Evolutionary conservation across 2,888 invertebrate species (phyloP).

Genomic region (Maniola hyperantus): DNA sequence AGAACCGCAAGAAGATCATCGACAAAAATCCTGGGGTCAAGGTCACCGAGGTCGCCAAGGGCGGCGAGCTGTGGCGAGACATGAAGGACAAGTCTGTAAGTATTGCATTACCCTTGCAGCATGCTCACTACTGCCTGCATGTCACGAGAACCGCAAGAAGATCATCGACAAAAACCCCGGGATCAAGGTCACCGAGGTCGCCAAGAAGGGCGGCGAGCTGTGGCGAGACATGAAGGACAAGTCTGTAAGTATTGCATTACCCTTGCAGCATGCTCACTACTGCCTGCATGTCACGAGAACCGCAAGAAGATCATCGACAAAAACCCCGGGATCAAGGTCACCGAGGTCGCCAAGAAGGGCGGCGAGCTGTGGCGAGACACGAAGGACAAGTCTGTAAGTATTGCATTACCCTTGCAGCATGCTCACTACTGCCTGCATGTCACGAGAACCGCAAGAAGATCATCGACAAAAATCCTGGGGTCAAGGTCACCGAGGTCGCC

Average conservation of each 20-base stretch:
- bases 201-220: conserved; percentile 96
- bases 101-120: conserved; percentile 28
- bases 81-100: conserved; percentile 91
- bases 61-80: conserved; percentile 96
- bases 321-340: conserved; percentile 95
- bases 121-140: conserved; percentile 97
- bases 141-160: conserved; percentile 91
- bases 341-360: conserved; percentile 96
- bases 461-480: conserved; percentile 94
- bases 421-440: conserved; percentile 96
- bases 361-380: conserved; percentile 97
- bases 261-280: no score
- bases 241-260: conserved; percentile 78
- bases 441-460: conserved; percentile 93
- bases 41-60: conserved; percentile 96
- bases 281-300: conserved; percentile 95
- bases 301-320: conserved; percentile 93
- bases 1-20: conserved; percentile 91
- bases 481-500: conserved; percentile 94
- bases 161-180: conserved; percentile 95
- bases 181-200: conserved; percentile 94
- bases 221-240: conserved; percentile 96
- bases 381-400: conserved; percentile 89
- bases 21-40: conserved; percentile 95
- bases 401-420: neutral